A percentile compares a stretch with the other conserved stretches of the same genome.
Conservation (phyloP, 2,888 invertebrate genomes). For the Trachelus tabidus region DNA sequence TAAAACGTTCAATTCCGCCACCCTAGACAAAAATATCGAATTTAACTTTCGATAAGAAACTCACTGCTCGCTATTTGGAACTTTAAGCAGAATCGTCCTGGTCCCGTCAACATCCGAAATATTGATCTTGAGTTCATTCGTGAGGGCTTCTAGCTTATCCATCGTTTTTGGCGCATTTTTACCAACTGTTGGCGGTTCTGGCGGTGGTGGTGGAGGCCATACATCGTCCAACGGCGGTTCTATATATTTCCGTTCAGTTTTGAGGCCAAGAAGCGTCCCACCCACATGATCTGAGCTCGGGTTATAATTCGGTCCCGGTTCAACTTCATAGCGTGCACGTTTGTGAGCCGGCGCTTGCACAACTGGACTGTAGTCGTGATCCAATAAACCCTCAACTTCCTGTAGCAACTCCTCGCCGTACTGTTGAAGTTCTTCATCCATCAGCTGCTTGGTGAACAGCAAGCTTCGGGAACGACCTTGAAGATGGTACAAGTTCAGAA, state of each 20-base stretch:
- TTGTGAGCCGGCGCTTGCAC: conserved; percentile 53
- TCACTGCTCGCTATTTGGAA: conserved; percentile 54
- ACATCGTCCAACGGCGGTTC: conserved; percentile 73
- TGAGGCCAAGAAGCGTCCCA: conserved; percentile 40
- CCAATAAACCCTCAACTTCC: conserved; percentile 57
- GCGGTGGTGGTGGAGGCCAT: conserved; percentile 70
- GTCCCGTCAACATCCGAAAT: conserved; percentile 59
- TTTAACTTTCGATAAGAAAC: neutral
- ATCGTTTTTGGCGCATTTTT: conserved; percentile 29
- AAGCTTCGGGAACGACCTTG: conserved; percentile 61
- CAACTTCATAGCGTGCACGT: conserved; percentile 50
- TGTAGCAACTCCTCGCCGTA: conserved; percentile 59
- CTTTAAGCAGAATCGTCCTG: conserved; percentile 57
- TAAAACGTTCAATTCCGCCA: too few species aligned
- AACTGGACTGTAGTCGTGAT: conserved; percentile 60
- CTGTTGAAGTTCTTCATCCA: conserved; percentile 58
- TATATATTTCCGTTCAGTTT: conserved; percentile 63
- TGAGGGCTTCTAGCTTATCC: conserved; percentile 53
- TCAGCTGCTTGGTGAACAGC: conserved; percentile 56
- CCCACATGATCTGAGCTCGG: conserved; percentile 43
- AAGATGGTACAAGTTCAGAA: conserved; percentile 3
- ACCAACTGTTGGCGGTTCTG: conserved; percentile 26
- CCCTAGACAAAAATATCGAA: neutral
- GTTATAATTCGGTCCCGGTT: conserved; percentile 38
- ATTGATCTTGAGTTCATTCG: conserved; percentile 61